phyloP scores from a whole-genome alignment of 2,888 invertebrate species.

The Dorcus hopei region DNA sequence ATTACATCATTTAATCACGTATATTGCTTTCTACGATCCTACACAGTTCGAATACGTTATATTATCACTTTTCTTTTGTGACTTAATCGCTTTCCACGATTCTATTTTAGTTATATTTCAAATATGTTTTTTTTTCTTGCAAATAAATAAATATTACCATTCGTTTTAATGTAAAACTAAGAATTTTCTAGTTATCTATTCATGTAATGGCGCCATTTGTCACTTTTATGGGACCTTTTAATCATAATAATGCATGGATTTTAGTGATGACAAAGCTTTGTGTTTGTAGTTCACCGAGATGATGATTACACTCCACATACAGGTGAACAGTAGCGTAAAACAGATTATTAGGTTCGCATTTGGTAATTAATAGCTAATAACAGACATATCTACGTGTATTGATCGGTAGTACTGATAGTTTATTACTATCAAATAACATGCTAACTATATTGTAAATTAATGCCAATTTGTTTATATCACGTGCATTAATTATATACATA shows the following conservation, averaged over 20 bases:
- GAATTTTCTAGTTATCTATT: background rate
- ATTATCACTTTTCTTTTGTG: no score
- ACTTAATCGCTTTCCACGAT: no score
- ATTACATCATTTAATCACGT: no score
- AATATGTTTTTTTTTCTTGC: no score
- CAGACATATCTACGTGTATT: background rate
- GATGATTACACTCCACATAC: background rate
- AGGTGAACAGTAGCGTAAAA: background rate
- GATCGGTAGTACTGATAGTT: background rate
- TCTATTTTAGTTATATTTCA: no score
- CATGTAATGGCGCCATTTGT: background rate
- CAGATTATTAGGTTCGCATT: background rate
- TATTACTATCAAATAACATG: background rate
- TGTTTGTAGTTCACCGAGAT: background rate
- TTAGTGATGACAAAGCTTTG: background rate
- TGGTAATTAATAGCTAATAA: conserved; percentile 1
- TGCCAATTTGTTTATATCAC: no score
- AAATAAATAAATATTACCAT: no score
- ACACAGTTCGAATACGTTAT: no score
- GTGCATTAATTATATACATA: no score
- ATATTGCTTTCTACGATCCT: no score
- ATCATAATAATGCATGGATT: conserved; percentile 2
- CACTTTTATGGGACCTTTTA: conserved; percentile 1
- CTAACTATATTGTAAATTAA: background rate
- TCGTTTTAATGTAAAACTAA: no score